These are phyloP conservation scores for Rhodinocichla rosea DNA, from an alignment of 2,113 vertebrate genomes.

Conservation along the genomic window DNA sequence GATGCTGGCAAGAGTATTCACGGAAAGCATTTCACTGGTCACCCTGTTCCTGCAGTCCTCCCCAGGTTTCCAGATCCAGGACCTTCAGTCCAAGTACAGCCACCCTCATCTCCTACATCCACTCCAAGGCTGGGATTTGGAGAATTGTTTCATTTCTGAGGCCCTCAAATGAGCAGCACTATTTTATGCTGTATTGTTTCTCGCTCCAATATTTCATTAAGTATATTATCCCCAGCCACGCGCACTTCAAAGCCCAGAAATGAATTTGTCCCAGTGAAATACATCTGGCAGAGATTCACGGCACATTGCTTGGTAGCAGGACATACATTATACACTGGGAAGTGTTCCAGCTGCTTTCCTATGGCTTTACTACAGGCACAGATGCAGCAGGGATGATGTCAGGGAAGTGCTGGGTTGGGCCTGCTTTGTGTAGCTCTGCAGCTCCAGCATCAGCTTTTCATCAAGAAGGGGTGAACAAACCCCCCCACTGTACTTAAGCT, in stretches of 20 bases:
- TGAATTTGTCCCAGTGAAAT: not conserved
- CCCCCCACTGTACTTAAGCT: not conserved
- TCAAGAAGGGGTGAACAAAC: not conserved
- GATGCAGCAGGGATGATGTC: slow-evolving; percentile 21
- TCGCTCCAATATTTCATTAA: not conserved
- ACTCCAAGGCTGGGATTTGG: not conserved
- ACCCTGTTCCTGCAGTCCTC: not conserved
- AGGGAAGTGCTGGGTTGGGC: not conserved
- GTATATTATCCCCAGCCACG: not conserved
- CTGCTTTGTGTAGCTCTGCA: not conserved
- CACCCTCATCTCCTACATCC: not conserved
- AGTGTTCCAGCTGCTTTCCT: not conserved
- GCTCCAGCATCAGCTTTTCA: not conserved
- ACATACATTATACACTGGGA: not conserved
- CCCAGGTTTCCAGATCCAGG: not conserved
- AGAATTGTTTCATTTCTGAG: not conserved
- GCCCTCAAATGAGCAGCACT: not conserved
- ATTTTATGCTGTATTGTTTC: not conserved
- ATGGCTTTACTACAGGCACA: not conserved
- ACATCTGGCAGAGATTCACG: not conserved
- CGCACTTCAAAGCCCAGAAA: not conserved
- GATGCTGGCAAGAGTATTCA: not conserved
- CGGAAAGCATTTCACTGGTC: not conserved
- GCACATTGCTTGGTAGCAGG: not conserved
- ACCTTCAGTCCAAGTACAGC: not conserved